Percentiles rank a stretch among this genome's conserved stretches.
Conservation (phyloP, 2,113 vertebrate genomes). For the Halcyon malimbica region DNA sequence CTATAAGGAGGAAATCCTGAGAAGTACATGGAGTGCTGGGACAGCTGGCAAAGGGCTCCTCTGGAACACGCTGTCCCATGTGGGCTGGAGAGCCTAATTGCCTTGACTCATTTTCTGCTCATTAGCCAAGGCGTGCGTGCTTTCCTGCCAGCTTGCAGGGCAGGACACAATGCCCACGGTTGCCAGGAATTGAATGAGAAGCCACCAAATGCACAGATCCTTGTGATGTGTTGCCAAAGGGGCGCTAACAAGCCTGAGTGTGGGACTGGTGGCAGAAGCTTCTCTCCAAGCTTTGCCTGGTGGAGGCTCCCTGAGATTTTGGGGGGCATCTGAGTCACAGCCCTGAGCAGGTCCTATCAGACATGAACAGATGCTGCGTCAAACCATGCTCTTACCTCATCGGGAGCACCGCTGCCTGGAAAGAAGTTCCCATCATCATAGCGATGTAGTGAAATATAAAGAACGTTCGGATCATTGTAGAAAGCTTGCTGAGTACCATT, state of each 20-base stretch:
- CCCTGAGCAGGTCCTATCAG: not conserved
- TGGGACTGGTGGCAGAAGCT: not conserved
- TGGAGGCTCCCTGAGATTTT: not conserved
- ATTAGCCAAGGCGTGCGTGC: fast-evolving
- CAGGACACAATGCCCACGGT: not conserved
- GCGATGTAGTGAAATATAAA: slow-evolving; percentile 95
- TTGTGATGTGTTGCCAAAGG: fast-evolving
- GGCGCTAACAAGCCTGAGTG: not conserved
- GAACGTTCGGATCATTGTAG: slow-evolving; percentile 90
- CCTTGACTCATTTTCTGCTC: not conserved
- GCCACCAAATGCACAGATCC: not conserved
- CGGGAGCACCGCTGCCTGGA: slow-evolving; percentile 94
- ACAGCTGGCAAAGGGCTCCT: not conserved
- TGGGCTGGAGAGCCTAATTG: not conserved
- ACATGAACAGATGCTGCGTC: fast-evolving
- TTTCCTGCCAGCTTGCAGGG: not conserved
- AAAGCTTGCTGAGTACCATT: slow-evolving; percentile 92
- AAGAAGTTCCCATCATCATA: slow-evolving; percentile 99
- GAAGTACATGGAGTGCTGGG: not conserved
- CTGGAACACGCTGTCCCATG: not conserved
- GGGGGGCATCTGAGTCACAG: not conserved
- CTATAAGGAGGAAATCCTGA: not conserved
- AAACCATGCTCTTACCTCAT: slow-evolving; percentile 80
- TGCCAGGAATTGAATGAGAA: not conserved
- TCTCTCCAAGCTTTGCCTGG: not conserved